Evolutionary conservation across 64 coral and sea anemone genomes (phyloP), one percentile per base, ranked within the genome.

Genomic region (Anthopleura sola): DNA sequence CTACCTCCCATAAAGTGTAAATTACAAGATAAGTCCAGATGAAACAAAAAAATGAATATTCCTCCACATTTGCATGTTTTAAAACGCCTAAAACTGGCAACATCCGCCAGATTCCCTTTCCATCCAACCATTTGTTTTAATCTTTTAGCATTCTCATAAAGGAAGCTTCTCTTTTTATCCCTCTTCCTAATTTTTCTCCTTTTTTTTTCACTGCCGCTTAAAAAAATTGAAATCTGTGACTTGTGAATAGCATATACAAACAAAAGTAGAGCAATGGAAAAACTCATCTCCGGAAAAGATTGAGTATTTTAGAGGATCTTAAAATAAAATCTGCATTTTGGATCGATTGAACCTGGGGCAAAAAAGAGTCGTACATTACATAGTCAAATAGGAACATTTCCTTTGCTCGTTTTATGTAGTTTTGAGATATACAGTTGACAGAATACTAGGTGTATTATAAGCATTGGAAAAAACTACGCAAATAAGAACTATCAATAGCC

Each of bases 241-340:
- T 32, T 71, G 29, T 71, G 28, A 29, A 71, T 71, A 71, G 29
- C 66, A 71, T 71, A 71, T 71, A 71, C 66, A 71, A 71, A 71
- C 66, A 71, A 71, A 66, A 71, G 29, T 71, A 71, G 2, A 71
- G 66, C 66, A 31, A 32, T 71, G 66, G 50, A 34, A 71, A 36
- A 71, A 71, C 66, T 71, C 34, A 71, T 71, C 66, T 36, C 66
- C 66, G 66, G 66, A 71, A 71, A 71, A 71, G 29, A 71, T 71
- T 71, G 66, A 13, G 10, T 16, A 71, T 71, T 32, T 29, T 71
- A 71, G 66, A 31, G 66, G 29, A 31, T 71, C 31, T 32, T 34
- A 34, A 34, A 71, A 32, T 32, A 71, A 71, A 15, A 71, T 71
- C 66, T 71, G 28, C 66, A 71, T 71, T 71, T 71, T 16, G n/a